phyloP scores from a whole-genome alignment of 2,888 invertebrate species.

The Cephus rjabovi region DNA sequence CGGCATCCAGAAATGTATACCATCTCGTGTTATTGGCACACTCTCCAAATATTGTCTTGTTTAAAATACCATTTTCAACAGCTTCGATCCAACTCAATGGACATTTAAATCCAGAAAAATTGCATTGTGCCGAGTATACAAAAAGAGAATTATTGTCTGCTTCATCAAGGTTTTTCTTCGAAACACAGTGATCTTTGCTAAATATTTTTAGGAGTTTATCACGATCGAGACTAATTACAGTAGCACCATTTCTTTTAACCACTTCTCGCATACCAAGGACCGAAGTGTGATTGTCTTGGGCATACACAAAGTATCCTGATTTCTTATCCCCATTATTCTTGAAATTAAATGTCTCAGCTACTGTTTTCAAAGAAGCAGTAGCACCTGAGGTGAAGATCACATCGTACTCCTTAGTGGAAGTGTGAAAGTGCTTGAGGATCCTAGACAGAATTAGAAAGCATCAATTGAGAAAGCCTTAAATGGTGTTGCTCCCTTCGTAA shows the following conservation, averaged over 20 bases:
- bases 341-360: slow-evolving; percentile 86
- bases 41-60: slow-evolving; percentile 61
- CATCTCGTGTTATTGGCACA: slow-evolving; percentile 70
- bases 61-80: slow-evolving; percentile 73
- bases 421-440: slow-evolving; percentile 87
- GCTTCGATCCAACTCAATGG: slow-evolving; percentile 79
- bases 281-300: slow-evolving; percentile 95
- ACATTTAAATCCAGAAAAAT: slow-evolving; percentile 94
- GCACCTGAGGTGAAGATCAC: slow-evolving; percentile 95
- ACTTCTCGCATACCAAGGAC: slow-evolving; percentile 91
- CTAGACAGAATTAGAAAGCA: slow-evolving; percentile 65
- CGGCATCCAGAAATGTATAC: slow-evolving; percentile 89
- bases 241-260: slow-evolving; percentile 70
- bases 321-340: slow-evolving; percentile 6
- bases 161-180: slow-evolving; percentile 15
- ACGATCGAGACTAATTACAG: slow-evolving; percentile 72
- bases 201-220: slow-evolving; percentile 70
- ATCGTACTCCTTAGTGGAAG: slow-evolving; percentile 81
- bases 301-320: slow-evolving; percentile 80
- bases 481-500: not conserved
- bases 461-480: not conserved
- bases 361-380: slow-evolving; percentile 86
- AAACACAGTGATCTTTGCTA: slow-evolving; percentile 58
- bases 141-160: slow-evolving; percentile 73
- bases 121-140: slow-evolving; percentile 92